phyloP scores from a whole-genome alignment of 2,888 invertebrate genomes.

The Xestia sexstrigata region DNA sequence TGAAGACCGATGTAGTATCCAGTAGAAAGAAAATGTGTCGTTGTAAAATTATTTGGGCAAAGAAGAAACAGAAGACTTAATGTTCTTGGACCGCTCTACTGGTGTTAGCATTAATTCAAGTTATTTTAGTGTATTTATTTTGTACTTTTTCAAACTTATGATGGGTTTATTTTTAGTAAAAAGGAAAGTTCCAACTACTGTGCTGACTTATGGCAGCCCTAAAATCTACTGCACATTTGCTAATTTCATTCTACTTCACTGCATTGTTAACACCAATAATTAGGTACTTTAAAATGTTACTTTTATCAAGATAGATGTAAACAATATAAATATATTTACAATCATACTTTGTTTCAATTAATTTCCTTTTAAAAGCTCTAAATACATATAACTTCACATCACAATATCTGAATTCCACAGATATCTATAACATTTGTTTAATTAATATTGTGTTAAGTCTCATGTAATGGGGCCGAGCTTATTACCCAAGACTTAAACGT shows the following conservation, averaged over 20 bases:
- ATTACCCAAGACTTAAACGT: neutral
- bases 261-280: neutral
- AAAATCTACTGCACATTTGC: neutral
- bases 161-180: neutral
- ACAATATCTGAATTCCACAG: neutral
- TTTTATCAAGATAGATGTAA: constrained; percentile 5
- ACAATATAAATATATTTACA: constrained; percentile 35
- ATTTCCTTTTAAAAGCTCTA: neutral
- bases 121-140: constrained; percentile 22
- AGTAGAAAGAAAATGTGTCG: constrained; percentile 63
- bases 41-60: constrained; percentile 31
- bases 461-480: neutral
- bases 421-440: neutral
- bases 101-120: neutral
- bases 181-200: neutral
- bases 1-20: constrained; percentile 80
- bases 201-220: neutral
- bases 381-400: neutral
- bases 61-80: constrained; percentile 14
- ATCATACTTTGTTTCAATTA: constrained; percentile 8
- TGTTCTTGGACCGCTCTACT: neutral
- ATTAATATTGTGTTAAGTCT: too few species aligned
- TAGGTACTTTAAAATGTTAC: neutral
- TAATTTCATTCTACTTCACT: neutral
- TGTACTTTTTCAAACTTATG: neutral